These are phyloP conservation scores for Leucoma salicis DNA, from an alignment of 2,888 invertebrate species.

Conservation along the genomic window DNA sequence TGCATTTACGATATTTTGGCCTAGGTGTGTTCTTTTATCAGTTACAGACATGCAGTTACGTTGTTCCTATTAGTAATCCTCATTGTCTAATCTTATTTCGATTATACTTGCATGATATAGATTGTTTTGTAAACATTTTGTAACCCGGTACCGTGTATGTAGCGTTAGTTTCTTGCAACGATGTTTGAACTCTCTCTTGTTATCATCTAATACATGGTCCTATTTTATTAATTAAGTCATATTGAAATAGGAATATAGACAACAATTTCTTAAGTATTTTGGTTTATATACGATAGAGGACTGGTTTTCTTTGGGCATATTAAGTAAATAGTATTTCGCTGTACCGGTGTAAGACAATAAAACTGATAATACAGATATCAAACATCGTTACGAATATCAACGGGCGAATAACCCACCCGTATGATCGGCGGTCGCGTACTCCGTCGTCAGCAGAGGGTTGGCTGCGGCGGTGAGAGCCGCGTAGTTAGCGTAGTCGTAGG, in stretches of 20 bases:
- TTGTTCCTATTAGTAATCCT: conserved; percentile 21
- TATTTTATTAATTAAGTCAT: no score
- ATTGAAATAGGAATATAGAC: background rate
- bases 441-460: conserved; percentile 90
- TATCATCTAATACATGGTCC: conserved; percentile 13
- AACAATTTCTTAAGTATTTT: background rate
- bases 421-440: conserved; percentile 93
- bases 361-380: conserved; percentile 38
- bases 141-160: conserved; percentile 63
- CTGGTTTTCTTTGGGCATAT: background rate
- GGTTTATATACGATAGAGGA: background rate
- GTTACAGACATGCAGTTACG: conserved; percentile 60
- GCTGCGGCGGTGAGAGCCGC: conserved; percentile 90
- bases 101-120: conserved; percentile 37
- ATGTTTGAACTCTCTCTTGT: conserved; percentile 43
- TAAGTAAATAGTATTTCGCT: no score
- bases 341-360: no score
- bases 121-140: conserved; percentile 25
- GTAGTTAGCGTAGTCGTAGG: conserved; percentile 96
- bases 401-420: conserved; percentile 93
- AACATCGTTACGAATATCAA: conserved; percentile 52
- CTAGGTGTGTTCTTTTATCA: conserved; percentile 12
- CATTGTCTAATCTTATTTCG: conserved; percentile 36
- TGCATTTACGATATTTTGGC: conserved; percentile 5
- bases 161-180: conserved; percentile 57